A percentile compares a stretch with the other conserved stretches of the same genome.
These are phyloP conservation scores for Heteronetta atricapilla DNA, from an alignment of 2,113 vertebrate species.

Conservation along the genomic window DNA sequence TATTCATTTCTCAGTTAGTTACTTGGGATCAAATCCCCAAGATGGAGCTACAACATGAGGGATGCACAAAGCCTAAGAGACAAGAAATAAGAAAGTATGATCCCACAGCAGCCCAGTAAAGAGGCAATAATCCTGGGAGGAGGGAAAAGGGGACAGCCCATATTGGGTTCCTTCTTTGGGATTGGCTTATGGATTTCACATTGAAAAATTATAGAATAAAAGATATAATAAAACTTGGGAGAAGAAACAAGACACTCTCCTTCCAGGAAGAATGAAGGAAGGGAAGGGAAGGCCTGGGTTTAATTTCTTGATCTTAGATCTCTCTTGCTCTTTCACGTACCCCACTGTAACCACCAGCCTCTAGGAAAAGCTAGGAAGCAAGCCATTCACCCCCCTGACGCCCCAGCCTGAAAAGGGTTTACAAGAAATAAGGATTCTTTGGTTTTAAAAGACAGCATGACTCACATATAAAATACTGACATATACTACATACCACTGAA, in stretches of 20 bases:
- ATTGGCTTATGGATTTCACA: not conserved
- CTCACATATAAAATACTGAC: not conserved
- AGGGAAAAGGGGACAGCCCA: not conserved
- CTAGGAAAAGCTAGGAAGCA: not conserved
- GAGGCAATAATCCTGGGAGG: not conserved
- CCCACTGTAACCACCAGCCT: not conserved
- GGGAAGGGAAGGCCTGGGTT: not conserved
- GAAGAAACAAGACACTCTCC: not conserved
- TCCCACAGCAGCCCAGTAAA: not conserved
- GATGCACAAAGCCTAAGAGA: not conserved
- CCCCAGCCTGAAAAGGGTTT: not conserved
- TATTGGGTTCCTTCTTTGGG: not conserved
- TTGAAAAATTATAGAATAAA: not conserved
- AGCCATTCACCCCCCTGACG: not conserved
- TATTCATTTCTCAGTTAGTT: not conserved
- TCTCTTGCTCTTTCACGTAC: fast-evolving
- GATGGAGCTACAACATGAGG: not conserved
- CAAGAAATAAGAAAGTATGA: not conserved
- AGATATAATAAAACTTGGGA: not conserved
- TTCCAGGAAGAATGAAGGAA: not conserved
- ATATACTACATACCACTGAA: too few species aligned
- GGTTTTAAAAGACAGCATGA: not conserved
- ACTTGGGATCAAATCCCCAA: not conserved
- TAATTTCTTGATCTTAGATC: not conserved
- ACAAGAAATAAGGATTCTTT: not conserved